phyloP scores from a whole-genome alignment of 1,140 invertebrate species.

The Diorhabda sublineata region DNA sequence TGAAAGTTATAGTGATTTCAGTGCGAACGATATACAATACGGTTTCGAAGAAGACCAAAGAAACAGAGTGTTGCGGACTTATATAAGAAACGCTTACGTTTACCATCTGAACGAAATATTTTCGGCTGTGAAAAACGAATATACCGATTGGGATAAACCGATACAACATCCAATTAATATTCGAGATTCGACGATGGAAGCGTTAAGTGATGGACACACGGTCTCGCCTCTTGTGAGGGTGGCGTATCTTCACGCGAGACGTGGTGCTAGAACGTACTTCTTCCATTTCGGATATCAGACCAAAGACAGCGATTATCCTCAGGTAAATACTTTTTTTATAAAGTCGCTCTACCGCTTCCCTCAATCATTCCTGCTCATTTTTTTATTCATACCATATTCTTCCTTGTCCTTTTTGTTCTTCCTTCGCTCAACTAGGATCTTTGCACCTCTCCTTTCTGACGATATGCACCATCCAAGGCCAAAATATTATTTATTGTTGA shows the following conservation, averaged over 20 bases:
- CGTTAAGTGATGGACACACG: conserved; percentile 79
- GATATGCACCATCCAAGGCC: too few relatives aligned
- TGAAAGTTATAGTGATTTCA: conserved; percentile 73
- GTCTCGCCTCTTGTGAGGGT: conserved; percentile 67
- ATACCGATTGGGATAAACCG: conserved; percentile 87
- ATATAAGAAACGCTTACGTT: conserved; percentile 80
- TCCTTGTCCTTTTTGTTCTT: not conserved
- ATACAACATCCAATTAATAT: conserved; percentile 79
- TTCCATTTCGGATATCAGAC: conserved; percentile 80
- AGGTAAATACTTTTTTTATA: conserved; percentile 50
- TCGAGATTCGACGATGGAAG: conserved; percentile 81
- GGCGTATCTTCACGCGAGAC: conserved; percentile 64
- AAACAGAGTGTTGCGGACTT: conserved; percentile 71
- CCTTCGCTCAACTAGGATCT: not conserved
- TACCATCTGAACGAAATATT: conserved; percentile 91
- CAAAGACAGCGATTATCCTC: conserved; percentile 67
- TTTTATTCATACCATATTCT: not conserved
- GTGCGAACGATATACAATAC: conserved; percentile 68
- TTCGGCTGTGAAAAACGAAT: conserved; percentile 85
- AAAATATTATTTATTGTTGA: too few relatives aligned
- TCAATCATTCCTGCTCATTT: too few relatives aligned
- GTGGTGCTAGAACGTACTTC: conserved; percentile 68
- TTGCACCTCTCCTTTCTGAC: not conserved
- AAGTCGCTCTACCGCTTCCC: not conserved
- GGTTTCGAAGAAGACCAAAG: conserved; percentile 74